Percentiles rank a stretch among this genome's conserved stretches.
These are phyloP conservation scores for Scalopus aquaticus DNA, from an alignment of 2,113 vertebrate genomes.

Conservation along the genomic window DNA sequence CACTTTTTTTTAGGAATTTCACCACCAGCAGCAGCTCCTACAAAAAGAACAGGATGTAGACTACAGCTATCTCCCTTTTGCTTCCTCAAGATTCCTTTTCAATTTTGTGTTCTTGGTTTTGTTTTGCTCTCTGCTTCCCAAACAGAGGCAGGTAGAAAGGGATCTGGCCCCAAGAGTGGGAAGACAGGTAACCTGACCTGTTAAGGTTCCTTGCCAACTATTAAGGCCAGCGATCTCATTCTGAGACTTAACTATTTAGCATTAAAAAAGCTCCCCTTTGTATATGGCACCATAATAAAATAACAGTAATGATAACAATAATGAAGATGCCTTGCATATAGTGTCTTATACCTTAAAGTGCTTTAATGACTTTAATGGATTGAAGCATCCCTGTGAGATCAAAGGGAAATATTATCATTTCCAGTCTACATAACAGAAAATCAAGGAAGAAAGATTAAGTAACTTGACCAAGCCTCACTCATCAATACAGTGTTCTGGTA, in stretches of 20 bases:
- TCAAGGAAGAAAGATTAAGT: conserved; percentile 75
- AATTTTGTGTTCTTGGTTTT: conserved; percentile 16
- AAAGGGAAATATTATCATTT: conserved; percentile 75
- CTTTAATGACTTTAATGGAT: conserved; percentile 77
- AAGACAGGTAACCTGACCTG: neutral
- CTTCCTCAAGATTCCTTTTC: neutral
- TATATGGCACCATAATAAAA: conserved; percentile 52
- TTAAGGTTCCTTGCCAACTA: neutral
- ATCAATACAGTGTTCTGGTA: conserved; percentile 54
- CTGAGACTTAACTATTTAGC: conserved; percentile 21
- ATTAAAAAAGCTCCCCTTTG: conserved; percentile 26
- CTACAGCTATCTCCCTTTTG: neutral
- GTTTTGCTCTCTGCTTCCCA: neutral
- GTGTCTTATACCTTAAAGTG: conserved; percentile 70
- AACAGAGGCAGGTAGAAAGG: neutral
- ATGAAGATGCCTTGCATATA: conserved; percentile 54
- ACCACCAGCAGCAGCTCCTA: neutral
- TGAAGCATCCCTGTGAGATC: conserved; percentile 70
- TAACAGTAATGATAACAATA: conserved; percentile 60
- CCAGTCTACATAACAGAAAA: conserved; percentile 70
- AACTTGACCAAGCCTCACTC: conserved; percentile 71
- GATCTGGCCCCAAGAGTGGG: neutral
- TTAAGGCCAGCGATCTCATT: neutral
- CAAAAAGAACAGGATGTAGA: neutral
- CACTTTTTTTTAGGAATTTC: neutral